phyloP scores from a whole-genome alignment of 2,797 vertebrate species.

The Jordanella pulchra region DNA sequence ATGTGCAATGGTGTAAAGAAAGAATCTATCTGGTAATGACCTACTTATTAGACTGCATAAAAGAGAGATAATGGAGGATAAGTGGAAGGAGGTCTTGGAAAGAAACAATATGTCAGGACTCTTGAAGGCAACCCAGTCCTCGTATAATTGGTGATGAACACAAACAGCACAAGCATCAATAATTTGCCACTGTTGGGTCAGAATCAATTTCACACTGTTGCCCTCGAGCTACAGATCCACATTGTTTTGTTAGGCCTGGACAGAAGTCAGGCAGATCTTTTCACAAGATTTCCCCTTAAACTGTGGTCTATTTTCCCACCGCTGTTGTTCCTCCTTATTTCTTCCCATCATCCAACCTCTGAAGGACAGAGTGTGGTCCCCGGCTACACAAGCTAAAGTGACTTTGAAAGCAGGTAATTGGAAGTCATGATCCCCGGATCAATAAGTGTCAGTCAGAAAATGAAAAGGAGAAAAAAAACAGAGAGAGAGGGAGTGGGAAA shows the following conservation, averaged over 20 bases:
- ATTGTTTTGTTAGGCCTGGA: slow-evolving; percentile 37
- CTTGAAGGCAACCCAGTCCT: slow-evolving; percentile 22
- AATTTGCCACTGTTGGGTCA: slow-evolving; percentile 33
- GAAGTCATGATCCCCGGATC: slow-evolving; percentile 78
- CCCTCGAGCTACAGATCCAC: slow-evolving; percentile 55
- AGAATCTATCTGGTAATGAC: slow-evolving; percentile 5
- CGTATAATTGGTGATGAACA: slow-evolving; percentile 51
- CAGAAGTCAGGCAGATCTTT: slow-evolving; percentile 36
- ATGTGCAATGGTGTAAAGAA: neutral
- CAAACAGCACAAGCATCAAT: slow-evolving; percentile 44
- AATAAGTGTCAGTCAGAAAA: slow-evolving; percentile 74
- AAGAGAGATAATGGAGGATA: slow-evolving; percentile 28
- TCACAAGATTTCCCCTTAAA: slow-evolving; percentile 41
- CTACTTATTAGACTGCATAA: slow-evolving; percentile 20
- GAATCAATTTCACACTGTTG: slow-evolving; percentile 50
- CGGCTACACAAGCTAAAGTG: slow-evolving; percentile 62
- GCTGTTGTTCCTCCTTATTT: slow-evolving; percentile 10
- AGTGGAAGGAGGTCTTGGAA: slow-evolving; percentile 8
- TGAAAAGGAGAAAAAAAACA: slow-evolving; percentile 46
- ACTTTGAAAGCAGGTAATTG: slow-evolving; percentile 80
- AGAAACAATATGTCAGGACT: slow-evolving; percentile 26
- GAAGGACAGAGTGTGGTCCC: slow-evolving; percentile 60
- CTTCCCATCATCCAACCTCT: slow-evolving; percentile 21
- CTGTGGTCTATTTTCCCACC: slow-evolving; percentile 8
- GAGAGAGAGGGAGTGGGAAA: slow-evolving; percentile 10